Evolutionary conservation across 2,113 vertebrate species (phyloP).

Genomic region (Opisthocomus hoazin): DNA sequence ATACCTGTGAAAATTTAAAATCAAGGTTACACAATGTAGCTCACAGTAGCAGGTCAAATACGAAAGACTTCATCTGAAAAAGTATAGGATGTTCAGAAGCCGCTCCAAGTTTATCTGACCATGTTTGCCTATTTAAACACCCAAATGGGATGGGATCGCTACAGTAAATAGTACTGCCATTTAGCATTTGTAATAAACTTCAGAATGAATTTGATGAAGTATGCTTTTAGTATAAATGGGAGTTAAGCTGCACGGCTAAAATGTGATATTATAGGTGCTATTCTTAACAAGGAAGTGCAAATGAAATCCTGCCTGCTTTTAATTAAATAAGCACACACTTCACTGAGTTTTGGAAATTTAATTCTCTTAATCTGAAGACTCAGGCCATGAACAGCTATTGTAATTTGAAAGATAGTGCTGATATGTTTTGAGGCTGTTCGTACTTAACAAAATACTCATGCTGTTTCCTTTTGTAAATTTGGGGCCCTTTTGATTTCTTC

Average conservation of each 20-base stretch:
- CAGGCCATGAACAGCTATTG: background rate
- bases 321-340: conserved; percentile 55
- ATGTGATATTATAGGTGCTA: conserved; percentile 39
- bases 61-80: background rate
- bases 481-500: background rate
- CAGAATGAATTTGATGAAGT: conserved; percentile 43
- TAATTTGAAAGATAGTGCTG: conserved; percentile 30
- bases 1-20: background rate
- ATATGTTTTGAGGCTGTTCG: conserved; percentile 13
- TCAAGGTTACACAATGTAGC: background rate
- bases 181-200: conserved; percentile 52
- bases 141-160: background rate
- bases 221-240: conserved; percentile 25
- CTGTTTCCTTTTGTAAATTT: background rate
- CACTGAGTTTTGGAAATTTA: conserved; percentile 51
- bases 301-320: conserved; percentile 48
- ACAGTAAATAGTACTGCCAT: conserved; percentile 10
- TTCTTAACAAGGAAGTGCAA: conserved; percentile 47
- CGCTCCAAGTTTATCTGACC: background rate
- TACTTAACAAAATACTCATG: background rate
- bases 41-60: background rate
- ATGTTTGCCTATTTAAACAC: conserved; percentile 18
- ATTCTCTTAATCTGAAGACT: conserved; percentile 43
- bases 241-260: conserved; percentile 33
- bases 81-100: background rate